Evolutionary conservation across 2,797 vertebrate species (phyloP).

Genomic region (Limnodromus scolopaceus): DNA sequence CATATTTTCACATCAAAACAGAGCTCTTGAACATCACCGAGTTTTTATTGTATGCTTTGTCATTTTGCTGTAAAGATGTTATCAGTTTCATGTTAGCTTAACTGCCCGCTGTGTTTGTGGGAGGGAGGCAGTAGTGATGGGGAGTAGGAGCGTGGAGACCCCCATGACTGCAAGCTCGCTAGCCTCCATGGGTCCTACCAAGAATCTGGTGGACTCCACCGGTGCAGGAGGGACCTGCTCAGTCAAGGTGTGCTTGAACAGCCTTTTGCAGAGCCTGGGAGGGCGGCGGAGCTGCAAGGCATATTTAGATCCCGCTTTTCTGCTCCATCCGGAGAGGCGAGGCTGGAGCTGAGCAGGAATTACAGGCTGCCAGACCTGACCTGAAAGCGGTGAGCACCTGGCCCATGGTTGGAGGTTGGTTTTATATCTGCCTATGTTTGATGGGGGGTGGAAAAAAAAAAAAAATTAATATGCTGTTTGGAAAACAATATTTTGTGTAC

Average conservation of each 20-base stretch:
- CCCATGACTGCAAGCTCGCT: rapidly evolving
- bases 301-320: rapidly evolving
- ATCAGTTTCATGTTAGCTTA: not conserved
- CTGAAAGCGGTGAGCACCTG: not conserved
- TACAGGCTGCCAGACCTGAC: not conserved
- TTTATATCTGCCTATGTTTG: rapidly evolving
- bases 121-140: not conserved
- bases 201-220: not conserved
- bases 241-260: not conserved
- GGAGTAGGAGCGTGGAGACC: not conserved
- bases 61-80: not conserved
- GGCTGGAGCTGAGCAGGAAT: not conserved
- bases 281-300: rapidly evolving
- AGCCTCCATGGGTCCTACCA: not conserved
- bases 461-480: not conserved
- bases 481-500: not conserved
- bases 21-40: not conserved
- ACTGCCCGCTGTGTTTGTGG: rapidly evolving
- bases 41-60: not conserved
- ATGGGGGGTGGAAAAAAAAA: not conserved
- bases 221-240: not conserved
- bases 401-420: not conserved
- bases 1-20: rapidly evolving
- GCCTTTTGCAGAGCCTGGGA: not conserved
- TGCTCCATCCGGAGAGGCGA: not conserved